Evolutionary conservation across 2,888 invertebrate genomes (phyloP).

Genomic region (Acronicta leporina): DNA sequence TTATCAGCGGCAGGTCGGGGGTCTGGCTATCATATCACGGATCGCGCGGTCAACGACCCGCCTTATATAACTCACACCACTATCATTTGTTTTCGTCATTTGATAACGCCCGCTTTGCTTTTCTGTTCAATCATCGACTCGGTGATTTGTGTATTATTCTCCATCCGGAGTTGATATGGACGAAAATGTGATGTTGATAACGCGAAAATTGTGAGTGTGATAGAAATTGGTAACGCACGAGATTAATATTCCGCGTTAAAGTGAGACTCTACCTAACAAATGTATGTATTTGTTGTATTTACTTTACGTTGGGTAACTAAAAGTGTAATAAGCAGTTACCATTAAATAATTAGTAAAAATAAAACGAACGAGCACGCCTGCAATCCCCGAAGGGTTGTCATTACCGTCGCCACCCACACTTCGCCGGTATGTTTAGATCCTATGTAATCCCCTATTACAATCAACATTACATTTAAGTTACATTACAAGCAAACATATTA

Average conservation of each 20-base stretch:
- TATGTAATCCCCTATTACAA: too few relatives aligned
- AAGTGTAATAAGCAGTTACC: too few relatives aligned
- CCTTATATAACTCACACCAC: conserved; percentile 60
- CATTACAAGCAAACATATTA: too few relatives aligned
- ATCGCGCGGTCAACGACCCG: conserved; percentile 70
- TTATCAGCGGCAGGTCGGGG: conserved; percentile 61
- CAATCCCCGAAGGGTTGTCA: too few relatives aligned
- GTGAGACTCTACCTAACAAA: too few relatives aligned
- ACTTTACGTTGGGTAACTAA: too few relatives aligned
- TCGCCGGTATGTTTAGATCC: too few relatives aligned
- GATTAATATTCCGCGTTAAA: background rate
- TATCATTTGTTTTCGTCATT: conserved; percentile 36
- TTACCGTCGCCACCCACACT: too few relatives aligned
- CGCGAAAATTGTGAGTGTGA: background rate
- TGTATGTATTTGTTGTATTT: too few relatives aligned
- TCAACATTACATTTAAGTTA: too few relatives aligned
- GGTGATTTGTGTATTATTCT: background rate
- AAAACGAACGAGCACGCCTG: too few relatives aligned
- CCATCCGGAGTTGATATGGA: background rate
- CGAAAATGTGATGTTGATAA: background rate
- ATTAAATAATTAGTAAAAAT: too few relatives aligned
- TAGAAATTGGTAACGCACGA: background rate
- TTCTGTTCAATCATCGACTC: conserved; percentile 13
- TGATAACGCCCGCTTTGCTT: conserved; percentile 26
- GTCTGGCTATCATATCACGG: conserved; percentile 57